A percentile compares a stretch with the other conserved stretches of the same genome.
Conservation (phyloP, 2,888 invertebrate species). For the Synanthedon vespiformis region DNA sequence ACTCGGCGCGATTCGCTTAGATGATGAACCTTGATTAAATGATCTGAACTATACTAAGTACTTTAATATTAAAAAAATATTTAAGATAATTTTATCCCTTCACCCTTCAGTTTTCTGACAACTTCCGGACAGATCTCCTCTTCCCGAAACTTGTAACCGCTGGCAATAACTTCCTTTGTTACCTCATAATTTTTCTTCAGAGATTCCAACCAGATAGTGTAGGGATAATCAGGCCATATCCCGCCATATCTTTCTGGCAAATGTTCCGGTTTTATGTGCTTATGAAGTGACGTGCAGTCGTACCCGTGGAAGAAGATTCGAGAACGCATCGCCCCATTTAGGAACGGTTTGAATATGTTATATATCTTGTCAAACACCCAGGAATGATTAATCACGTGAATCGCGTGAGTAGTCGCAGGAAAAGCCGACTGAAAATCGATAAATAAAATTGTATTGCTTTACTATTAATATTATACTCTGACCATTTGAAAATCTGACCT, state of each 20-base stretch:
- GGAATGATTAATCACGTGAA: constrained; percentile 84
- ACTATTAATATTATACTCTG: too few relatives aligned
- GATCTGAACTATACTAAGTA: too few relatives aligned
- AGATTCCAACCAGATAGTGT: constrained; percentile 79
- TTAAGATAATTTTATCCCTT: constrained; percentile 38
- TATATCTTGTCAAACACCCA: constrained; percentile 85
- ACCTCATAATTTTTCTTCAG: constrained; percentile 69
- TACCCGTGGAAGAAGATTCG: constrained; percentile 78
- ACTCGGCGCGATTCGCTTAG: too few relatives aligned
- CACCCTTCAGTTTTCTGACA: constrained; percentile 39
- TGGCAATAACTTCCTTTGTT: constrained; percentile 71
- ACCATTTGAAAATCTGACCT: too few relatives aligned
- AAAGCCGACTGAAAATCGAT: constrained; percentile 72
- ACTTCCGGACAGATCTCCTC: constrained; percentile 46
- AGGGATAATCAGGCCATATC: constrained; percentile 77
- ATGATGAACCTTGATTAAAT: too few relatives aligned
- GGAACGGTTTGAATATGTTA: constrained; percentile 81
- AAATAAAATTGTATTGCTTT: neutral
- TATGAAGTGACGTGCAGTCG: constrained; percentile 78
- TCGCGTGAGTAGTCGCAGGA: constrained; percentile 78
- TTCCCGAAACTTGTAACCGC: constrained; percentile 73
- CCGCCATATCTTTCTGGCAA: constrained; percentile 80
- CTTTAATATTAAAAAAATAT: constrained; percentile 1
- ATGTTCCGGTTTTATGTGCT: constrained; percentile 76
- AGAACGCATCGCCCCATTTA: constrained; percentile 76